Conservation (phyloP, 1,140 invertebrate genomes). For the Macrobrachium nipponense region DNA sequence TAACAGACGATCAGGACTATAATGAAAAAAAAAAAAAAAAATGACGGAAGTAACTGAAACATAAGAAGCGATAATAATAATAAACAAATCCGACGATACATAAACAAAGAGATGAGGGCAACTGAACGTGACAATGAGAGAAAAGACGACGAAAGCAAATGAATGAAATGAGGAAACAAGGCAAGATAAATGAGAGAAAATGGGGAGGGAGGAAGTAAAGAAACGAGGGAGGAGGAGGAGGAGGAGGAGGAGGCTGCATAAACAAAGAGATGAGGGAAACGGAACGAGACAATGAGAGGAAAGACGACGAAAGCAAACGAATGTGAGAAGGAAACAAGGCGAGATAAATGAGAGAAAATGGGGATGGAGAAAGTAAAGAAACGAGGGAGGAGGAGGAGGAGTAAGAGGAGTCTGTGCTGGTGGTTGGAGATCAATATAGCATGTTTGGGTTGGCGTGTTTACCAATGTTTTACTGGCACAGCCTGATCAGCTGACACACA, state of each 20-base stretch:
- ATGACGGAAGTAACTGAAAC: background rate
- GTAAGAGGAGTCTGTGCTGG: no score
- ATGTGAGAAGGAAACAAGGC: no score
- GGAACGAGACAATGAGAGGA: no score
- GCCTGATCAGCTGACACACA: background rate
- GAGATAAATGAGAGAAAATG: no score
- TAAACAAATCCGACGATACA: background rate
- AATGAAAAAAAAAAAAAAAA: background rate
- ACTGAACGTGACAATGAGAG: background rate
- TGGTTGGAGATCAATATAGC: constrained; percentile 14
- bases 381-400: background rate
- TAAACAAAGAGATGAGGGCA: background rate
- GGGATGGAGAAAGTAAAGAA: no score
- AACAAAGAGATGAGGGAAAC: no score
- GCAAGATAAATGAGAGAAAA: background rate
- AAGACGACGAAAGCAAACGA: no score
- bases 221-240: constrained; percentile 1
- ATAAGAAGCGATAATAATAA: background rate
- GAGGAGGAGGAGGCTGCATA: background rate
- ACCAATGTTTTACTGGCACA: constrained; percentile 22
- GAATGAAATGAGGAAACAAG: background rate
- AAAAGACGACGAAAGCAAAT: background rate
- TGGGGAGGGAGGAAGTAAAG: background rate
- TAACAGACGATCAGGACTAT: background rate
- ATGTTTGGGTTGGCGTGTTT: constrained; percentile 28